phyloP scores from a whole-genome alignment of 2,113 vertebrate genomes.

The Polyodon spathula region DNA sequence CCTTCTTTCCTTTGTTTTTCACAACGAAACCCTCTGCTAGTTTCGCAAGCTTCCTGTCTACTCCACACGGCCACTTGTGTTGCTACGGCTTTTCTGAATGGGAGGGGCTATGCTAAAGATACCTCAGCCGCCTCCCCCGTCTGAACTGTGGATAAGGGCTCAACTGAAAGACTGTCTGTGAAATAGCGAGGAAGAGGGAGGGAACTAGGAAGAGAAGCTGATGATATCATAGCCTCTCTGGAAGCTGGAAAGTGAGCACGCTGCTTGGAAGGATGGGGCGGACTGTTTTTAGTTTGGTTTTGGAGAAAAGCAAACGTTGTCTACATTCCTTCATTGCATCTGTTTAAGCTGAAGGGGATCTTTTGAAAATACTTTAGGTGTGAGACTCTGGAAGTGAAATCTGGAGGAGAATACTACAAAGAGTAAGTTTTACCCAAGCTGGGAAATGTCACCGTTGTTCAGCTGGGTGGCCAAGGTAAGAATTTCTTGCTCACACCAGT shows the following conservation, averaged over 20 bases:
- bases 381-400: not conserved
- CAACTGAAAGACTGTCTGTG: not conserved
- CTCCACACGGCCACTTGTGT: not conserved
- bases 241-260: conserved; percentile 18
- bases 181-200: conserved; percentile 9
- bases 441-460: conserved; percentile 67
- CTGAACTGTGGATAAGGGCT: conserved; percentile 15
- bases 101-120: not conserved
- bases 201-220: conserved; percentile 3
- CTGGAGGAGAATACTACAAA: not conserved
- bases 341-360: no score
- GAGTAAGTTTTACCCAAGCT: conserved; percentile 17
- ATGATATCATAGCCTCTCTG: conserved; percentile 13
- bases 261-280: conserved; percentile 19
- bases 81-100: not conserved
- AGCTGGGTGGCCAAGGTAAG: conserved; percentile 78
- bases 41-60: not conserved
- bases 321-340: not conserved
- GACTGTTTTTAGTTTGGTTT: conserved; percentile 5
- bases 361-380: not conserved
- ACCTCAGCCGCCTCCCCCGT: conserved; percentile 7
- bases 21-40: no score
- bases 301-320: conserved; percentile 10
- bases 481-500: no score
- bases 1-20: no score